A percentile compares a stretch with the other conserved stretches of the same genome.
These are phyloP conservation scores for Nicator chloris DNA, from an alignment of 2,113 vertebrate species.

Conservation along the genomic window DNA sequence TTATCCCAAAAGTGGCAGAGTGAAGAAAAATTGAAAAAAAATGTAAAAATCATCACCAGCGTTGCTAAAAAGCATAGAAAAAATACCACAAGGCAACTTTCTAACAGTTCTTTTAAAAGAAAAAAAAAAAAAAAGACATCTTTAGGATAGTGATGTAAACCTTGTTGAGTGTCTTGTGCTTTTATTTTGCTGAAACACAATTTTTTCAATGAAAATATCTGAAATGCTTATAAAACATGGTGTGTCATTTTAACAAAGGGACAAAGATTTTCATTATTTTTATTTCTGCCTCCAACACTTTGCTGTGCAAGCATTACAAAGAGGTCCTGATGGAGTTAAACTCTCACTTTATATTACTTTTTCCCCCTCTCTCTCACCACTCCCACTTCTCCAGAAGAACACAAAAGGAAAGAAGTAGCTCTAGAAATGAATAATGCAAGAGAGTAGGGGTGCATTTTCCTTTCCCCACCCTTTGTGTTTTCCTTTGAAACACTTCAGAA, in stretches of 20 bases:
- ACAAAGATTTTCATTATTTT: constrained; percentile 16
- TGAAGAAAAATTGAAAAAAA: neutral
- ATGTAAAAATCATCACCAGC: too few species aligned
- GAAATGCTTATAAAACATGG: neutral
- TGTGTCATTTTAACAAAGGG: neutral
- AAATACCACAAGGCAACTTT: neutral
- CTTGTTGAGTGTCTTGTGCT: neutral
- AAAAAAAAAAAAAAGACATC: neutral
- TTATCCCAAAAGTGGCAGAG: neutral
- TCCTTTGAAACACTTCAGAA: neutral
- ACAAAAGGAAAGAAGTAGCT: neutral
- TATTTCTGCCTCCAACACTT: neutral
- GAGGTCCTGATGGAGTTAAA: constrained; percentile 8
- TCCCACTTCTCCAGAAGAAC: neutral
- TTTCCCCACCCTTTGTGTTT: neutral
- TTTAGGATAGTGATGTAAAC: neutral
- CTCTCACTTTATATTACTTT: neutral
- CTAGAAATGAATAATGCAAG: neutral
- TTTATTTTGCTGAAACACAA: neutral
- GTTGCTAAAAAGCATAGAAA: neutral
- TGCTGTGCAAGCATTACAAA: constrained; percentile 22
- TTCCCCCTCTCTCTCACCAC: fast-evolving
- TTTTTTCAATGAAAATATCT: neutral
- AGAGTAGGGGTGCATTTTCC: neutral
- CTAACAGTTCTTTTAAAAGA: neutral